Percentiles rank a stretch among this genome's conserved stretches.
Evolutionary conservation across 2,888 invertebrate species (phyloP).

Genomic region (Dilophus febrilis): DNA sequence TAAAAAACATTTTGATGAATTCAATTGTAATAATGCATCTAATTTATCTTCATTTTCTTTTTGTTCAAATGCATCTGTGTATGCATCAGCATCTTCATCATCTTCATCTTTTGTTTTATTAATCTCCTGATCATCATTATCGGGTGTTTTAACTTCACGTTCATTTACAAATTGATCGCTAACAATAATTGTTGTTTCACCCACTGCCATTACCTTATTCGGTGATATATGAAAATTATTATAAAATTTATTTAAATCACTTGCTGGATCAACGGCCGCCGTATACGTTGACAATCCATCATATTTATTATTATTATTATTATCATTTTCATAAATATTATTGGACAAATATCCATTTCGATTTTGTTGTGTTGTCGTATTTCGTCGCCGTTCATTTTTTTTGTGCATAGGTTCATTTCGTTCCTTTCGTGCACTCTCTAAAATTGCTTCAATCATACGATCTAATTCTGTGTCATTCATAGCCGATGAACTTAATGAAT

Average conservation of each 20-base stretch:
- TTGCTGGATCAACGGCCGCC: constrained; percentile 28
- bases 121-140: neutral
- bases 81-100: no score
- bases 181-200: constrained; percentile 10
- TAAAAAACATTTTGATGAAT: constrained; percentile 15
- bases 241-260: constrained; percentile 27
- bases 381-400: constrained; percentile 4
- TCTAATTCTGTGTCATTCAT: constrained; percentile 29
- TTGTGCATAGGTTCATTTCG: constrained; percentile 17
- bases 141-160: constrained; percentile 23
- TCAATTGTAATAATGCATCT: neutral
- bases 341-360: constrained; percentile 9
- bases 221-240: constrained; percentile 7
- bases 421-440: constrained; percentile 28
- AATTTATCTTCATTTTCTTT: neutral
- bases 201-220: constrained; percentile 6
- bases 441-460: constrained; percentile 29
- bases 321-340: no score
- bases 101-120: no score
- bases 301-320: neutral
- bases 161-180: constrained; percentile 13
- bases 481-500: constrained; percentile 22
- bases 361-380: constrained; percentile 6
- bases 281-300: constrained; percentile 23
- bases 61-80: neutral